Conservation (phyloP, 2,113 vertebrate genomes). For the Vidua macroura region DNA sequence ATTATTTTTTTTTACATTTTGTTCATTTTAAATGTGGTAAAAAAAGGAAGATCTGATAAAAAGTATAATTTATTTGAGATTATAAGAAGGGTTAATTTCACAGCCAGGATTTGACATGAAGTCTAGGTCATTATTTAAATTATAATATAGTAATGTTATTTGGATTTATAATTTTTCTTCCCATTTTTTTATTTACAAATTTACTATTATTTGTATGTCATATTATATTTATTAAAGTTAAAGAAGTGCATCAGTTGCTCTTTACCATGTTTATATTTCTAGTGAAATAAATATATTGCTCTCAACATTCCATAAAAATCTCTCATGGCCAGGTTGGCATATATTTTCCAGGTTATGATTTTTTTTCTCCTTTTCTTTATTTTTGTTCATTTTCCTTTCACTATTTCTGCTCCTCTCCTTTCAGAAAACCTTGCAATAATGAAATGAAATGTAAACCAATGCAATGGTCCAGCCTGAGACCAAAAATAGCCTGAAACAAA, state of each 20-base stretch:
- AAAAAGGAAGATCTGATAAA: not conserved
- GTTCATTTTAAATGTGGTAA: not conserved
- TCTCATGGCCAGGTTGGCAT: not conserved
- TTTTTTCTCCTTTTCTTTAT: not conserved
- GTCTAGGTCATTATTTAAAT: not conserved
- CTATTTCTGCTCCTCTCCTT: not conserved
- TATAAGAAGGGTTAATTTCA: not conserved
- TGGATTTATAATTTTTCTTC: not conserved
- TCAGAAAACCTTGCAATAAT: not conserved
- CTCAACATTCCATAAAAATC: not conserved
- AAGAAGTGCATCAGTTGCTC: not conserved
- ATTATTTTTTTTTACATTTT: not conserved
- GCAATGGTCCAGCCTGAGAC: not conserved
- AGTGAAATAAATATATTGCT: not conserved
- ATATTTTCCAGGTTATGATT: not conserved
- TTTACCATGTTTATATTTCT: not conserved
- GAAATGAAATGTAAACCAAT: not conserved
- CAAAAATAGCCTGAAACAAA: not conserved
- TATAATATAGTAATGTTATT: not conserved
- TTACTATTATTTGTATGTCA: not conserved
- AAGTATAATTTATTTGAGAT: not conserved
- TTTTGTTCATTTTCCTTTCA: not conserved
- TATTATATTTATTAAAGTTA: not conserved
- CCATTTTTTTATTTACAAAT: not conserved
- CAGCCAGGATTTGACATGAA: not conserved